Evolutionary conservation across 1,140 invertebrate genomes (phyloP), one percentile per base, ranked within the genome.

Genomic region (Bombyx mandarina): DNA sequence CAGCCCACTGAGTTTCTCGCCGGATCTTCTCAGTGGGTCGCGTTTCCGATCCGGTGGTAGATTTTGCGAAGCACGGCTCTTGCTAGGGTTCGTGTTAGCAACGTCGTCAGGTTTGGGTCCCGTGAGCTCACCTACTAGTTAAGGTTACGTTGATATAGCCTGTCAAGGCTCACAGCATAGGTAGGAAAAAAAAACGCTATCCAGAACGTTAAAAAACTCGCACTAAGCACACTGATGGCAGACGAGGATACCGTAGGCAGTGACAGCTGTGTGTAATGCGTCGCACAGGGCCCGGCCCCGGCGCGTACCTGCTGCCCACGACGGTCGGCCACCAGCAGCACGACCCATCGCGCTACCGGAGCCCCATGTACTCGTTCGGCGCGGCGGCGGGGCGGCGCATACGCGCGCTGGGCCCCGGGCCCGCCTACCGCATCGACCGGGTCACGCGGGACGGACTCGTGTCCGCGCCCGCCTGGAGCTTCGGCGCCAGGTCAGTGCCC

Each of bases 351-450:
- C 89, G 89, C 12, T 86, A 89, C 62, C 82, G 91, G 12, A 86
- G 88, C 71, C 91, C 91, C 0, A 88, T 90, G 76, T 93, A 88
- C 71, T 90, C 90, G 42, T 89, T 92, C 65, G 89, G 89, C 2
- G 70, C 67, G 1, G 73, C 75, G 54, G 63, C 75, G 6, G 70
- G 70, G 1, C 61, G 60, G 54, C 69, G 70, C n/a, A 7, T 69
- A 18, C 65, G 65, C 52, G 60, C 61, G 45, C 61, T 77, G 8
- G 85, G 88, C 35, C 89, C 90, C 8, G 90, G 90, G 7, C 90
- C 90, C 8, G 76, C 78, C 8, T 90, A 90, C 71, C 69, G 79
- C 48, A 72, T 90, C 43, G 80, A 86, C 56, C 70, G 82, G 26
- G 67, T 85, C 46, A 89, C 87, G 26, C 60, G 85, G 42, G 81